A percentile compares a stretch with the other conserved stretches of the same genome.
Evolutionary conservation across 2,113 vertebrate species (phyloP).

Genomic region (Falcunculus frontatus): DNA sequence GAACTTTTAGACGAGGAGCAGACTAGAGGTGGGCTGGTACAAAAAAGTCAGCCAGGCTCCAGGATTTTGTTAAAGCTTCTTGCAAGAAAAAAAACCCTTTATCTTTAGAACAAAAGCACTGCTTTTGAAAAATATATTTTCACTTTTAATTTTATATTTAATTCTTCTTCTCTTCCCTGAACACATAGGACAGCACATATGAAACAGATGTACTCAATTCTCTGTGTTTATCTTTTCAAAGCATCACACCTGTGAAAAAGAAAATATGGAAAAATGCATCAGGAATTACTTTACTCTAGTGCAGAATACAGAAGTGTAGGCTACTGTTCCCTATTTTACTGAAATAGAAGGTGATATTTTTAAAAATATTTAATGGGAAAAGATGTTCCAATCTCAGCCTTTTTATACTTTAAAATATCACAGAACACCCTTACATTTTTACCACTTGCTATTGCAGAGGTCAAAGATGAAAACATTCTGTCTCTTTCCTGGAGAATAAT

Average conservation of each 20-base stretch:
- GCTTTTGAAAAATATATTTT: background rate
- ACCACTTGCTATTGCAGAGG: background rate
- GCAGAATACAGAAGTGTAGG: background rate
- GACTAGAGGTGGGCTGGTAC: background rate
- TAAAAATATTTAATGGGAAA: background rate
- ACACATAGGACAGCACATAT: background rate
- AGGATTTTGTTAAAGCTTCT: background rate
- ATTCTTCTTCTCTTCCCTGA: background rate
- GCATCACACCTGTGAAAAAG: background rate
- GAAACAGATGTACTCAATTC: background rate
- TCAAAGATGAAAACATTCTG: background rate
- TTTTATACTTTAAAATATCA: background rate
- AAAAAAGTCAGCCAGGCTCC: background rate
- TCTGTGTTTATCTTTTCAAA: background rate
- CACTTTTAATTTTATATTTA: background rate
- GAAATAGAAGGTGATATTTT: background rate
- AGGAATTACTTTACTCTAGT: background rate
- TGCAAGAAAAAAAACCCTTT: background rate
- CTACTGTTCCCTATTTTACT: background rate
- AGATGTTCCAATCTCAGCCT: background rate
- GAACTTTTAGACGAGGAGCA: background rate
- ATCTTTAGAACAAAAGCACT: background rate
- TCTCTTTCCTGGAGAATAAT: background rate
- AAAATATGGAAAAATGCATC: background rate
- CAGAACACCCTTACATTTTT: background rate